Evolutionary conservation across 2,888 invertebrate species (phyloP).

Genomic region (Volucella inflata): DNA sequence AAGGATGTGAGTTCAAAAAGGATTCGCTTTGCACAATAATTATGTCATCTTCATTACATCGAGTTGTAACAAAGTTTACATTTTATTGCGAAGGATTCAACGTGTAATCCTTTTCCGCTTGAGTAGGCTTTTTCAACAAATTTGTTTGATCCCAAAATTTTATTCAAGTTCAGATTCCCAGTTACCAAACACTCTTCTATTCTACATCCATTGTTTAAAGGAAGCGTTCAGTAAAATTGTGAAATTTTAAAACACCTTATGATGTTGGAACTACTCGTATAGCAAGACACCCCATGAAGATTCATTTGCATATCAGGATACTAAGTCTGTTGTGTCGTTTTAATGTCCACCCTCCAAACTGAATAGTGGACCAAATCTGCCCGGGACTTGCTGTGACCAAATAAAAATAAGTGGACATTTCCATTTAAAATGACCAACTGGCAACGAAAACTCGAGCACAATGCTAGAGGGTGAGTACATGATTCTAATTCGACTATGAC

Average conservation of each 20-base stretch:
- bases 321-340: constrained; percentile 24
- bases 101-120: constrained; percentile 52
- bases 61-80: background rate
- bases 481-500: constrained; percentile 31
- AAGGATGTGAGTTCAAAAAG: constrained; percentile 24
- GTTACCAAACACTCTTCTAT: no score
- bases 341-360: constrained; percentile 28
- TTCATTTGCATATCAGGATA: constrained; percentile 61
- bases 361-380: constrained; percentile 14
- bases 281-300: constrained; percentile 37
- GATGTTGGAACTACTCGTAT: constrained; percentile 34
- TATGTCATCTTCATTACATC: constrained; percentile 63
- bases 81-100: constrained; percentile 34
- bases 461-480: constrained; percentile 38
- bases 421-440: constrained; percentile 45
- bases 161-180: no score
- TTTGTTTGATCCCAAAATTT: no score
- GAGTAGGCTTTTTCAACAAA: constrained; percentile 28
- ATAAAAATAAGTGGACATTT: constrained; percentile 26
- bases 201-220: no score
- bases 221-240: background rate
- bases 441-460: constrained; percentile 44
- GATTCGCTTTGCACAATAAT: constrained; percentile 67
- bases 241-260: constrained; percentile 5
- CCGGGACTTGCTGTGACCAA: constrained; percentile 42